Percentiles rank a stretch among this genome's conserved stretches.
These are phyloP conservation scores for Diachasmimorpha longicaudata DNA, from an alignment of 1,140 invertebrate species.

Conservation along the genomic window DNA sequence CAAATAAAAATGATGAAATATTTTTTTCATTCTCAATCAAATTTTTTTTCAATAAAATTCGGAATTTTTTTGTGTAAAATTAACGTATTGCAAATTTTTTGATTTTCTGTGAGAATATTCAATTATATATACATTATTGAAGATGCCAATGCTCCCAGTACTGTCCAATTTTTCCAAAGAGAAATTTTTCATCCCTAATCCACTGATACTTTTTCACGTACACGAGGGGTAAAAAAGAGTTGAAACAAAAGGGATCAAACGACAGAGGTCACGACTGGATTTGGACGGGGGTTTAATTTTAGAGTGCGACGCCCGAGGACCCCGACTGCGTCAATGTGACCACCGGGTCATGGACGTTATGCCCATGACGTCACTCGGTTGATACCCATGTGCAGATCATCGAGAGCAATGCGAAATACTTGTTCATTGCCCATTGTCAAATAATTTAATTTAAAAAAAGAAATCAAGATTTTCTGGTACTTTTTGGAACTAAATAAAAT, in stretches of 20 bases:
- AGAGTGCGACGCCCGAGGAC: not conserved
- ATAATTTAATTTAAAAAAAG: no score
- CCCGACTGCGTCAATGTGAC: conserved; percentile 7
- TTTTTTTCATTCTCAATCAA: no score
- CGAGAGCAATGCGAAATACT: not conserved
- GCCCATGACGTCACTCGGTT: not conserved
- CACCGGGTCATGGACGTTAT: not conserved
- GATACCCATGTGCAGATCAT: not conserved
- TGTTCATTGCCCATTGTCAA: not conserved
- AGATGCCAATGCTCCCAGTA: no score
- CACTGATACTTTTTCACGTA: not conserved
- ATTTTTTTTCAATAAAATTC: no score
- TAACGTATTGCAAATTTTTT: no score
- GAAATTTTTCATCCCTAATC: not conserved
- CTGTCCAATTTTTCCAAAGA: no score
- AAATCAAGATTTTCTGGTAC: no score
- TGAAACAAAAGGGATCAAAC: not conserved
- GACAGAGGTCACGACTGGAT: not conserved
- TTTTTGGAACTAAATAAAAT: no score
- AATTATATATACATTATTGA: no score
- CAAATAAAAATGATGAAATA: no score
- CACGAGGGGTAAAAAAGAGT: not conserved
- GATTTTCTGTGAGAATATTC: no score
- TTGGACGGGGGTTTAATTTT: not conserved
- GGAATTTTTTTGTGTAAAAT: no score